phyloP scores from a whole-genome alignment of 2,113 vertebrate genomes.

The Atrichornis clamosus region DNA sequence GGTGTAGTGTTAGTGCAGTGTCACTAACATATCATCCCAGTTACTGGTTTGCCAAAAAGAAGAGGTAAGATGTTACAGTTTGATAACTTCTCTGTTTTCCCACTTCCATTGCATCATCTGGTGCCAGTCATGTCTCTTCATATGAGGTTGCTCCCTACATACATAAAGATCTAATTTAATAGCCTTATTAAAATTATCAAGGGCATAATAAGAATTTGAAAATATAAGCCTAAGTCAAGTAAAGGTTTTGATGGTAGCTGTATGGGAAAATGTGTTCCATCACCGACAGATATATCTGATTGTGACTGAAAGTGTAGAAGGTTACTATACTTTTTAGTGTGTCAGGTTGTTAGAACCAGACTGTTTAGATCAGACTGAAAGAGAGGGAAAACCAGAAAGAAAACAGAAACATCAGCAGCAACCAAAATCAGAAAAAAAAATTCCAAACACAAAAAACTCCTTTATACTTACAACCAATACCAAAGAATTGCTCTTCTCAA shows the following conservation, averaged over 20 bases:
- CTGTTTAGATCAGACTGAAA: background rate
- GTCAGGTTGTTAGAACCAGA: background rate
- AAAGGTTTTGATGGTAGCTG: background rate
- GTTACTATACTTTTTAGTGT: background rate
- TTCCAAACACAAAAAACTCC: background rate
- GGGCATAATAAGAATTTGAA: background rate
- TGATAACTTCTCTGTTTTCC: background rate
- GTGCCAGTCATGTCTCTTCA: background rate
- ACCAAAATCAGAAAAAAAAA: fast-evolving
- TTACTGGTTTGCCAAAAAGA: background rate
- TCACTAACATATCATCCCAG: background rate
- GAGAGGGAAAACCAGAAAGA: background rate
- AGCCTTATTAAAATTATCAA: background rate
- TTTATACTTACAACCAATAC: background rate
- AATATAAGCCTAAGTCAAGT: background rate
- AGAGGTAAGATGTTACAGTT: background rate
- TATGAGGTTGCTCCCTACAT: background rate
- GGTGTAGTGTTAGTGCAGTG: background rate
- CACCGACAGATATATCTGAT: background rate
- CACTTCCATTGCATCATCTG: background rate
- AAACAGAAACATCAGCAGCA: background rate
- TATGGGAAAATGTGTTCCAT: background rate
- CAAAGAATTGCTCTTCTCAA: background rate
- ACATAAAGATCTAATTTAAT: background rate
- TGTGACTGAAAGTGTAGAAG: background rate